phyloP scores from a whole-genome alignment of 2,888 invertebrate species.

The Noctua fimbriata region DNA sequence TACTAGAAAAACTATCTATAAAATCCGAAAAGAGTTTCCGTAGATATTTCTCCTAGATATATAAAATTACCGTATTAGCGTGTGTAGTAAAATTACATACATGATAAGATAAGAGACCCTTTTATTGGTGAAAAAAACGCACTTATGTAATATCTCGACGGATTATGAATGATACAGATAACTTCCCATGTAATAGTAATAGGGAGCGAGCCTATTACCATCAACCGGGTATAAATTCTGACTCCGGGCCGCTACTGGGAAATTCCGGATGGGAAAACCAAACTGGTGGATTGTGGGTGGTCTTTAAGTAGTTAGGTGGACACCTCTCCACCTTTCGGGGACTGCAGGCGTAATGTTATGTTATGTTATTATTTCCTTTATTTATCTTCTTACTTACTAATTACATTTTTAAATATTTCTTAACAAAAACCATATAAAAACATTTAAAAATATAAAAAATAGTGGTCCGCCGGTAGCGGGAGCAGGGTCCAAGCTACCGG shows the following conservation, averaged over 20 bases:
- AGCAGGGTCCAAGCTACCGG: too few species aligned
- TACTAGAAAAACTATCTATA: background rate
- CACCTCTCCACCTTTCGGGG: background rate
- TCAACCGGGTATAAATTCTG: background rate
- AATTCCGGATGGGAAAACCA: background rate
- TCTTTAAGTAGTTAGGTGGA: background rate
- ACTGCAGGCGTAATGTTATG: background rate
- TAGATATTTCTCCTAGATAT: conserved; percentile 1
- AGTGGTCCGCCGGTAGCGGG: too few species aligned
- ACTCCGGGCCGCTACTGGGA: background rate
- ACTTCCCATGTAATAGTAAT: background rate
- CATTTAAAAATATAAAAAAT: too few species aligned
- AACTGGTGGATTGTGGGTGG: background rate
- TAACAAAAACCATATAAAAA: too few species aligned
- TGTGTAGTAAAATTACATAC: conserved; percentile 1
- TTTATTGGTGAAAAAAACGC: conserved; percentile 33
- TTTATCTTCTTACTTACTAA: too few species aligned
- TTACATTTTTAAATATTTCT: too few species aligned
- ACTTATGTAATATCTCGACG: conserved; percentile 1
- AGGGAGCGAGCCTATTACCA: background rate
- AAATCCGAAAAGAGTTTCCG: background rate
- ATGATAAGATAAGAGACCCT: conserved; percentile 19
- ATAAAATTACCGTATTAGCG: conserved; percentile 7
- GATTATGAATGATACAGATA: conserved; percentile 2
- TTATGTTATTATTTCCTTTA: too few species aligned